phyloP scores from a whole-genome alignment of 2,888 invertebrate genomes.

The Synanthedon myopaeformis region DNA sequence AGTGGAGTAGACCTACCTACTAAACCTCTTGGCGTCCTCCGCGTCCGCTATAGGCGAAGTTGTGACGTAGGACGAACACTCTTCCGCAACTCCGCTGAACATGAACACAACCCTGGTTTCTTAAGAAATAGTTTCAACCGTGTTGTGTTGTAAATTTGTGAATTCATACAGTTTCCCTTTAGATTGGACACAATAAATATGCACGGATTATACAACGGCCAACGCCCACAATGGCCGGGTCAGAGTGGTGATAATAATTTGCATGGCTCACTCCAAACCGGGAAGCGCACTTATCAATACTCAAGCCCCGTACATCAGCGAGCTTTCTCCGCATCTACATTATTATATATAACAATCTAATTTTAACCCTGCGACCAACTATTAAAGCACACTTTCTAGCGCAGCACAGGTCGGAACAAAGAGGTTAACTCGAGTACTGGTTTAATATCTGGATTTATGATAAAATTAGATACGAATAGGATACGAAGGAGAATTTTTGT shows the following conservation, averaged over 20 bases:
- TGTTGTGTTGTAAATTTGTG: too few species aligned
- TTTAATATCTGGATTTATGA: neutral
- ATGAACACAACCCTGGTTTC: too few species aligned
- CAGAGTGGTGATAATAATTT: constrained; percentile 39
- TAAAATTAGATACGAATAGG: too few species aligned
- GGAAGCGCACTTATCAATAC: constrained; percentile 56
- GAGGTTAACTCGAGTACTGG: neutral
- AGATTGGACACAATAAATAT: neutral
- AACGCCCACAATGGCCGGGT: constrained; percentile 40
- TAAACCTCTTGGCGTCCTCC: too few species aligned
- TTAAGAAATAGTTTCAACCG: too few species aligned
- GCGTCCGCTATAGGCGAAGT: too few species aligned
- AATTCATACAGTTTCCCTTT: too few species aligned
- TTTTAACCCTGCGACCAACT: neutral
- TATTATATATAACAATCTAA: neutral
- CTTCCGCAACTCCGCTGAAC: too few species aligned
- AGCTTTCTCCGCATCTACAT: neutral
- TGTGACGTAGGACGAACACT: too few species aligned
- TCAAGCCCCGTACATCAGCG: constrained; percentile 35
- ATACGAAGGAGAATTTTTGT: too few species aligned
- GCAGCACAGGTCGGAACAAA: neutral
- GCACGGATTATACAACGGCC: constrained; percentile 32
- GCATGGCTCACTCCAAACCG: constrained; percentile 21
- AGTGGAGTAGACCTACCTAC: too few species aligned
- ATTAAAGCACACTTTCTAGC: neutral